These are phyloP conservation scores for Bubo blakistoni DNA, from an alignment of 2,113 vertebrate genomes.

Conservation along the genomic window DNA sequence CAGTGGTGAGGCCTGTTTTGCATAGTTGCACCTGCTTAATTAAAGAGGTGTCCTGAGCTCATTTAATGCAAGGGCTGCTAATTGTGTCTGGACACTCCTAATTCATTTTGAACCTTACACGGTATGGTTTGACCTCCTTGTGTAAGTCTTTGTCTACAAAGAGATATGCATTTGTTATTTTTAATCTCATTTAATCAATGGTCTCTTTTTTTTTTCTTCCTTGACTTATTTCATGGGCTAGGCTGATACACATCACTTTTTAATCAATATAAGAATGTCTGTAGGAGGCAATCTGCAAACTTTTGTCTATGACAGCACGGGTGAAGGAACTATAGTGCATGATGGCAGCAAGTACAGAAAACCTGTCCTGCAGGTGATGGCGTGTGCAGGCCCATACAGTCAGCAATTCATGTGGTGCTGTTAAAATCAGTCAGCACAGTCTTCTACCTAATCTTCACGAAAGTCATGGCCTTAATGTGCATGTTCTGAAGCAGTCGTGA, in stretches of 20 bases:
- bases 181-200: neutral
- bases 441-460: neutral
- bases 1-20: neutral
- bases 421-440: neutral
- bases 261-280: neutral
- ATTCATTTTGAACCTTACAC: neutral
- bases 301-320: neutral
- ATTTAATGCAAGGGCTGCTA: neutral
- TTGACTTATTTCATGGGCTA: neutral
- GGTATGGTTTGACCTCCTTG: neutral
- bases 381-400: neutral
- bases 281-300: neutral
- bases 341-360: neutral
- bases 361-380: neutral
- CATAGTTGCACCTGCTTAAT: neutral
- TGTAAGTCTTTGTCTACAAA: neutral
- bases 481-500: neutral
- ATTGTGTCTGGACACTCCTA: neutral
- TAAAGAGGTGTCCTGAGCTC: neutral
- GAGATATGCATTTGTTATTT: neutral
- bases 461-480: neutral
- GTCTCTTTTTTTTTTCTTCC: neutral
- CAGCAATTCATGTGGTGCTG: neutral
- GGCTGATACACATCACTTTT: neutral
- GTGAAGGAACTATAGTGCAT: neutral